Evolutionary conservation across 2,888 invertebrate species (phyloP).

Genomic region (Caenorhabditis auriculariae): DNA sequence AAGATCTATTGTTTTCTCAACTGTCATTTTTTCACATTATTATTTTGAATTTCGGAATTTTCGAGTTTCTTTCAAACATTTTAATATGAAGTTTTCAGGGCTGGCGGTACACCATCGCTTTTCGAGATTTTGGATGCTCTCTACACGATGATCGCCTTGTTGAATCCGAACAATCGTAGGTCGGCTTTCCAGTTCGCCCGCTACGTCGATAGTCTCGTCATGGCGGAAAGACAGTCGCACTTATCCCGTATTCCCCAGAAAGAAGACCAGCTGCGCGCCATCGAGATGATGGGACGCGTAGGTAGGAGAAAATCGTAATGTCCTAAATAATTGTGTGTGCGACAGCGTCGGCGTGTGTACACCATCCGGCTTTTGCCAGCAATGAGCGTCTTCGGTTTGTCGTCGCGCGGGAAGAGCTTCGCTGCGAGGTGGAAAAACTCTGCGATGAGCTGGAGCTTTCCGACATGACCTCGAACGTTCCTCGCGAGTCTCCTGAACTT

Average conservation of each 20-base stretch:
- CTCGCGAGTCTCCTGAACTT: too few relatives aligned
- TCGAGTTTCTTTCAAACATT: too few relatives aligned
- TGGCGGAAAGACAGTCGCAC: conserved; percentile 9
- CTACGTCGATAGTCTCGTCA: conserved; percentile 4
- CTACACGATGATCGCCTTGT: conserved; percentile 6
- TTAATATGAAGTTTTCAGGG: too few relatives aligned
- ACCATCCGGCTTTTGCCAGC: conserved; percentile 35
- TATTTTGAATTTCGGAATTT: too few relatives aligned
- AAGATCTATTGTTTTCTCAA: too few relatives aligned
- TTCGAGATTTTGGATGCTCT: background rate
- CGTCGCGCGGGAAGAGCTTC: conserved; percentile 13
- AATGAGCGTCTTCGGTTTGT: conserved; percentile 18
- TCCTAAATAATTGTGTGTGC: background rate
- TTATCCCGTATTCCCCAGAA: conserved; percentile 4
- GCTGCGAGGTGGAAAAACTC: conserved; percentile 5
- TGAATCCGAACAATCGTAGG: conserved; percentile 5
- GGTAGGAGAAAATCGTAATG: conserved; percentile 8
- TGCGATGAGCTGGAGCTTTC: background rate
- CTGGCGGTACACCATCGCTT: too few relatives aligned
- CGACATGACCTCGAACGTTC: too few relatives aligned
- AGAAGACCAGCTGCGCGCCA: conserved; percentile 10
- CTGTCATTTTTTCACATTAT: too few relatives aligned
- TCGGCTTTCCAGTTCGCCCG: conserved; percentile 10
- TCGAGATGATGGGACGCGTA: conserved; percentile 19
- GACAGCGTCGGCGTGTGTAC: conserved; percentile 30